Base-by-base conservation (phyloP, 2,888 invertebrate species). In the Scaeva pyrastri region DNA sequence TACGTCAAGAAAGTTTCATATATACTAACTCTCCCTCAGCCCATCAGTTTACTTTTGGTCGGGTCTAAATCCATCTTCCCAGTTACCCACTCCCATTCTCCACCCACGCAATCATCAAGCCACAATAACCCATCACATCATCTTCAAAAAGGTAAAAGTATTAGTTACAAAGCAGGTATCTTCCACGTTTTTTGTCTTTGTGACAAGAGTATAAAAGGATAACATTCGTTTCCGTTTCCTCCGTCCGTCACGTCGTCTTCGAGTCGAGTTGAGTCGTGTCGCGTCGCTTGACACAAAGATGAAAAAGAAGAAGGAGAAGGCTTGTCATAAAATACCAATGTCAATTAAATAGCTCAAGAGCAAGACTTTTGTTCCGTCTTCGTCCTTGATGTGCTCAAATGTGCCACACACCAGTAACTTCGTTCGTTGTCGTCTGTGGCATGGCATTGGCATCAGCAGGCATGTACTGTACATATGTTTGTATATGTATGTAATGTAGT, bases 1-100 rank as follows among this genome's bases (percentile, higher is more conserved):
- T 85, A 80, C 77, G 81, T 81, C 76, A 77, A 85, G 85, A 85
- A 85, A 85, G 72, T 85, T 85, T 85, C 14, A 19, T 7, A n/a
- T n/a, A n/a, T n/a, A 41, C 56, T 36, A 68, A 70, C 77, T 43
- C 64, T 68, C 41, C 19, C 48, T 14, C 31, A 45, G 31, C 1
- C 31, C 21, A 19, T 19, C 7, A 21, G 8, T 31, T 31, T 31
- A 31, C 31, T 31, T 31, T 31, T 31, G 31, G 31, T 31, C 8
- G 31, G 31, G 31, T 31, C 31, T 31, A 31, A 5, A 31, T 31
- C 31, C 6, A 31, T 7, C 5, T 7, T 31, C 31, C 31, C 31
- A 31, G 8, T 8, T 5, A 5, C 31, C 31, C 5, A 31, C 31
- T 31, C 31, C 6, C 6, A 31, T 0, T 31, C n/a, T 31, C 21